A percentile compares a stretch with the other conserved stretches of the same genome.
Evolutionary conservation across 2,797 vertebrate genomes (phyloP).

Genomic region (Tolypeutes matacus): DNA sequence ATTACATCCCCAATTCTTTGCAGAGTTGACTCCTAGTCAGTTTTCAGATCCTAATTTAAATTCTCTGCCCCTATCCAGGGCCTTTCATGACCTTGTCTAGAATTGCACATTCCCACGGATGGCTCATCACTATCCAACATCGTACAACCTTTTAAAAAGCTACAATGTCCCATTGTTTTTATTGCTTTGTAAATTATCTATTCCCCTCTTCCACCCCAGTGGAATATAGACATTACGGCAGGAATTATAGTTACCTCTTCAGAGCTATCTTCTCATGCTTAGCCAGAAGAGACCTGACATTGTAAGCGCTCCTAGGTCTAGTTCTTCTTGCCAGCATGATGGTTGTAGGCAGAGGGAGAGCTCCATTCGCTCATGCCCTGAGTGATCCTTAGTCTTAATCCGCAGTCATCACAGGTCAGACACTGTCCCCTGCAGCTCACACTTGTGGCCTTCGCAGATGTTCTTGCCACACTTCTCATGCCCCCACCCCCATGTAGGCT

Average conservation of each 20-base stretch:
- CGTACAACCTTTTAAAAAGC: not conserved
- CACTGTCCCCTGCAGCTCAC: not conserved
- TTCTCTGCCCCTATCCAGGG: not conserved
- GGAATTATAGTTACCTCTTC: not conserved
- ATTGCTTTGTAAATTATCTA: not conserved
- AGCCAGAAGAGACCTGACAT: not conserved
- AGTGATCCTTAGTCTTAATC: not conserved
- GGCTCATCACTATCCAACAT: not conserved
- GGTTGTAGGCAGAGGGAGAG: not conserved
- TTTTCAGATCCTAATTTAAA: not conserved
- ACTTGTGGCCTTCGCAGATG: fast-evolving
- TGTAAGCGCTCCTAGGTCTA: too few relatives aligned
- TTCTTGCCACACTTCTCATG: too few relatives aligned
- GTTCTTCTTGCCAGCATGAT: not conserved
- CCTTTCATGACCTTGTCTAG: not conserved
- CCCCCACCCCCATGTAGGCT: too few relatives aligned
- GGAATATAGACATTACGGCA: not conserved
- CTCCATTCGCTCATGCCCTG: not conserved
- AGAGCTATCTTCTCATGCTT: not conserved
- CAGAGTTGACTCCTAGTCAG: not conserved
- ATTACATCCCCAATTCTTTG: not conserved
- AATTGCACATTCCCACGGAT: not conserved
- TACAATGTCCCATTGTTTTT: not conserved
- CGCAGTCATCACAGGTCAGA: too few relatives aligned
- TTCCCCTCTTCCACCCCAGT: fast-evolving